Percentiles rank a stretch among this genome's conserved stretches.
Evolutionary conservation across 1,140 invertebrate genomes (phyloP).

Genomic region (Orius laevigatus): DNA sequence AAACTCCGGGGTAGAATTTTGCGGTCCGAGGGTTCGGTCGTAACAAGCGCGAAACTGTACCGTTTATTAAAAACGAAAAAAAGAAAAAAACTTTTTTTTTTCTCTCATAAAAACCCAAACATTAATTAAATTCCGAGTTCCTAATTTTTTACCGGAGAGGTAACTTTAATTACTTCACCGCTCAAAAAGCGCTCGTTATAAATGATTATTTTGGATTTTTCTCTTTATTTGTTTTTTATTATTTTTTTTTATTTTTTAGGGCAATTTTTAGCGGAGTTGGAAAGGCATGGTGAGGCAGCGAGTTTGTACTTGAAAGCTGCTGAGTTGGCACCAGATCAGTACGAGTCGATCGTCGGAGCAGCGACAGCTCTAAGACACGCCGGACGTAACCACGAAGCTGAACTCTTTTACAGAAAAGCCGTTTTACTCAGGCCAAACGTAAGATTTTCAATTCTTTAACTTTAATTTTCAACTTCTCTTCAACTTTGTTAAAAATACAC

Average conservation of each 20-base stretch:
- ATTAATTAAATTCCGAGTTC: too few relatives aligned
- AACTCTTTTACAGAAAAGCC: constrained; percentile 65
- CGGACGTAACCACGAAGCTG: constrained; percentile 57
- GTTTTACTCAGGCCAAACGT: constrained; percentile 51
- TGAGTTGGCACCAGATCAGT: constrained; percentile 56
- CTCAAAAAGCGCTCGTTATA: neutral
- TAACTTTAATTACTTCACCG: neutral
- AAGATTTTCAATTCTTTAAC: too few relatives aligned
- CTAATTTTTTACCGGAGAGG: neutral
- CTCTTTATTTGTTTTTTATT: neutral
- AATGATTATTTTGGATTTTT: too few relatives aligned
- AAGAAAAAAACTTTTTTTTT: too few relatives aligned
- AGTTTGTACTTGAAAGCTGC: constrained; percentile 58
- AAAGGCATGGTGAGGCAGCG: constrained; percentile 63
- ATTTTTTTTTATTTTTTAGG: constrained; percentile 37
- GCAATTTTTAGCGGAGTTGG: constrained; percentile 65
- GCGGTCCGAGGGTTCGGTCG: too few relatives aligned
- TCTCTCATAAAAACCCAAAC: too few relatives aligned
- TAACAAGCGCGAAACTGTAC: too few relatives aligned
- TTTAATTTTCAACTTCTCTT: constrained; percentile 1
- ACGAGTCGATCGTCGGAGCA: constrained; percentile 67
- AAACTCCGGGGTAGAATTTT: too few relatives aligned
- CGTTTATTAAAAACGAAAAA: too few relatives aligned
- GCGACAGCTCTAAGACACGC: constrained; percentile 70
- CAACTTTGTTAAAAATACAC: too few relatives aligned